Conservation (phyloP, 2,797 vertebrate species). For the Hozukius guyotensis region DNA sequence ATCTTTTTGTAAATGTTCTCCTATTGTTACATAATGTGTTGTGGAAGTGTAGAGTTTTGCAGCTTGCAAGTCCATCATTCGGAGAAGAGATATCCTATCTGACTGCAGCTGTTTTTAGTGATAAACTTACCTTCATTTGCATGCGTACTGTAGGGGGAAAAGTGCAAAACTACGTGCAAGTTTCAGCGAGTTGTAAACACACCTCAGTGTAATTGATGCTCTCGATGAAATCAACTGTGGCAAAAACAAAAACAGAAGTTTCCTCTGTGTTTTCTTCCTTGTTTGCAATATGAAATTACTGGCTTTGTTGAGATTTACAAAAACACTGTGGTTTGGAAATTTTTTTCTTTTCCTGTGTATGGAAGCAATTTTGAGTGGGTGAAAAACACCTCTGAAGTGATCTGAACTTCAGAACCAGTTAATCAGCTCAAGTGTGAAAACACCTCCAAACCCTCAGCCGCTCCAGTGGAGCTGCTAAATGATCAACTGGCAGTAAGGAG, state of each 20-base stretch:
- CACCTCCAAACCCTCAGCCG: conserved; percentile 10
- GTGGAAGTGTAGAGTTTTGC: background rate
- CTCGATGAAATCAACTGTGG: background rate
- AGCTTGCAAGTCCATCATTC: background rate
- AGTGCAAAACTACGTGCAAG: background rate
- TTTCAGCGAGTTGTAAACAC: background rate
- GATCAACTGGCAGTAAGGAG: background rate
- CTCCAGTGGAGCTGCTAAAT: conserved; percentile 4
- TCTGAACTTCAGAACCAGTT: background rate
- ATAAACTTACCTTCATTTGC: background rate
- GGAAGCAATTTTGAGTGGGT: conserved; percentile 2
- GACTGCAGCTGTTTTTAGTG: background rate
- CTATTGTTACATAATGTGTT: background rate
- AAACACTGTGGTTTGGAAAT: background rate
- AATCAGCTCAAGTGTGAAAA: conserved; percentile 33
- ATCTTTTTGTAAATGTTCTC: background rate
- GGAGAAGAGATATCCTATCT: background rate
- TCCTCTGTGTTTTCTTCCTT: background rate
- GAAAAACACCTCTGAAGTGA: conserved; percentile 5
- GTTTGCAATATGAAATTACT: conserved; percentile 5
- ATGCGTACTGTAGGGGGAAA: background rate
- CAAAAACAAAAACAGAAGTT: background rate
- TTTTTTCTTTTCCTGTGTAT: background rate
- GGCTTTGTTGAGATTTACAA: background rate
- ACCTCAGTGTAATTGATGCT: background rate